Evolutionary conservation across 2,113 vertebrate genomes (phyloP), one percentile per base, ranked within the genome.

Genomic region (Oplegnathus fasciatus): DNA sequence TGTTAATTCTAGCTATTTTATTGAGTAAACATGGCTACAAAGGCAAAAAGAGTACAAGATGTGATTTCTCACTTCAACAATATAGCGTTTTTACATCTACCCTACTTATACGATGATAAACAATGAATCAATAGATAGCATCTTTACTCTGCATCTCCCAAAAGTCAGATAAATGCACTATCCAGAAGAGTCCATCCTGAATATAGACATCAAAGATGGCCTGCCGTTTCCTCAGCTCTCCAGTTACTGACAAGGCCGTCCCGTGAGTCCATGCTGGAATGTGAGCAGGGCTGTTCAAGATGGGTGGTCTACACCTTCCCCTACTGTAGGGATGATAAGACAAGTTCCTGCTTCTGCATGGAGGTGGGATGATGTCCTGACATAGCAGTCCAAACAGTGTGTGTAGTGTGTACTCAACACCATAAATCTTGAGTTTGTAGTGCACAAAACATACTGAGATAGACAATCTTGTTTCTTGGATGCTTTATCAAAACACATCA

Each of bases 171-270:
- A 58, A 54, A 64, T 6, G 15, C 17, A 37, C 37, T 34, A 3
- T 69, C 64, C 42, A 9, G 54, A 30, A 44, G 37, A 71, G 60
- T 74, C 28, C 42, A 79, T 46, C 77, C 88, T 91, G 85, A 78
- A 92, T 91, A 86, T 85, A 90, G 88, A 90, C 88, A 88, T 94
- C 77, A 93, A 86, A 86, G 86, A 62, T 70, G 82, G 37, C 79
- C 77, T 78, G 75, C 48, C 37, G 52, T 70, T 82, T 86, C 46
- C 73, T 79, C 8, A 13, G 69, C 67, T 91, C 85, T 93, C 91
- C 57, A 7, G 84, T 93, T 92, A 86, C 91, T 85, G 81, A 82
- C 57, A 65, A 68, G 86, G 61, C 42, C 28, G 10, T 82, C 75
- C 71, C 24, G 3, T 70, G 84, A 77, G 86, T 90, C 61, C 80